Evolutionary conservation across 2,797 vertebrate species (phyloP).

Genomic region (Muscicapa comitata): DNA sequence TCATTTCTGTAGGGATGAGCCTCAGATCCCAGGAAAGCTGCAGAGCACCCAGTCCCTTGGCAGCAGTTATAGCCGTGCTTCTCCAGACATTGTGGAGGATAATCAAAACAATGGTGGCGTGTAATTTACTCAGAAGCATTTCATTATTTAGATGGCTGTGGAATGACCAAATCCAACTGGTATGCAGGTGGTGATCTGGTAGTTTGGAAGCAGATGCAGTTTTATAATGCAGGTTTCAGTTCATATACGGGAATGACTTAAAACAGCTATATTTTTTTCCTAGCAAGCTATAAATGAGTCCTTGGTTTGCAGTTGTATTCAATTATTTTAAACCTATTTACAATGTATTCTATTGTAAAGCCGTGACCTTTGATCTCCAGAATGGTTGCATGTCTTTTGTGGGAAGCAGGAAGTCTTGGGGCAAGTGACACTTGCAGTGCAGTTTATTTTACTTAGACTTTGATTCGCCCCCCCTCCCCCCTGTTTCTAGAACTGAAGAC

Average conservation of each 20-base stretch:
- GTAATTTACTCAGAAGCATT: conserved; percentile 51
- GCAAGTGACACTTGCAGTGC: conserved; percentile 59
- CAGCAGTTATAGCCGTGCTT: not conserved
- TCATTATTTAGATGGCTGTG: conserved; percentile 55
- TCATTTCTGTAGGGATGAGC: not conserved
- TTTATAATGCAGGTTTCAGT: conserved; percentile 67
- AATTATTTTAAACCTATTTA: conserved; percentile 71
- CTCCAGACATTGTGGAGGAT: not conserved
- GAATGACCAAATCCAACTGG: conserved; percentile 50
- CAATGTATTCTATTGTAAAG: conserved; percentile 70
- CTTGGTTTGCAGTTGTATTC: conserved; percentile 64
- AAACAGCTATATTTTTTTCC: conserved; percentile 50
- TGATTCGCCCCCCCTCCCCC: conserved; percentile 50
- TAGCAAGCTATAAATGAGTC: conserved; percentile 58
- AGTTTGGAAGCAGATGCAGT: conserved; percentile 55
- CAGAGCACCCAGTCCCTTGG: not conserved
- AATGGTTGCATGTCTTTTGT: conserved; percentile 68
- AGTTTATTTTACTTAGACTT: conserved; percentile 74
- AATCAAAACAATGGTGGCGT: conserved; percentile 6
- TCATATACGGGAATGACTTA: conserved; percentile 59
- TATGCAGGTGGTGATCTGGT: conserved; percentile 43
- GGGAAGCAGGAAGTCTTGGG: conserved; percentile 66
- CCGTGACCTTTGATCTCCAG: conserved; percentile 56
- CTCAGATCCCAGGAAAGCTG: not conserved
- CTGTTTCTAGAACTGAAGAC: conserved; percentile 71